Evolutionary conservation across 2,113 vertebrate genomes (phyloP), one percentile per base, ranked within the genome.

Genomic region (Regulus satrapa): DNA sequence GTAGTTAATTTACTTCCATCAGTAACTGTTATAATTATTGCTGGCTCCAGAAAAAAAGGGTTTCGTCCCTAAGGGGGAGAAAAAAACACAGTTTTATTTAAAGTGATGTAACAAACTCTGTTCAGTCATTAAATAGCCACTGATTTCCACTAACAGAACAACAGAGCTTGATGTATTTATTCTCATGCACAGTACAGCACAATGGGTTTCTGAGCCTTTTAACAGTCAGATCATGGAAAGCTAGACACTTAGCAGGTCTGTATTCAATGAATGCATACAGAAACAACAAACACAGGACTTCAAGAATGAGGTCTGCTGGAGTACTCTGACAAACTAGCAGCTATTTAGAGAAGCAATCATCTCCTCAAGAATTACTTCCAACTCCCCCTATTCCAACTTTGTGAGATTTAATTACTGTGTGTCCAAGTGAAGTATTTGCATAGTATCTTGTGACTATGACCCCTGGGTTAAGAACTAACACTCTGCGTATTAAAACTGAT

Each of bases 1-100:
- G 98, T 98, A 82, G 99, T 99, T 96, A 99, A 97, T 97, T 99
- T 99, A 98, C 98, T 99, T 95, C 99, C 99, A 95, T 99, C 99
- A 46, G 98, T 99, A 97, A 99, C 99, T 86, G 99, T 98, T 59
- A 99, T 98, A 68, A 99, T 99, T 97, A 99, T 99, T 95, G 99
- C 98, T 55, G 99, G 99, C 85, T 99, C 99, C 85, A 99, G 98
- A 96, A 99, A 99, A 96, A 99, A 99, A 18, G 99, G 99, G 77
- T 99, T 99, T 96, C 99, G 98, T 94, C 99, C 99, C 99, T 99
- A 95, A 71, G 84, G 61, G 55, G 6, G 52, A 91, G 72, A 8
- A 54, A 92, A 74, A 92, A 94, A 88, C 14, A 13, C 6, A 68
- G 25, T 76, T 78, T 62, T 26, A 85, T 40, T 85, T 73, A 18